Base-by-base conservation (phyloP, 2,888 invertebrate species). In the Epinotia brunnichana region DNA sequence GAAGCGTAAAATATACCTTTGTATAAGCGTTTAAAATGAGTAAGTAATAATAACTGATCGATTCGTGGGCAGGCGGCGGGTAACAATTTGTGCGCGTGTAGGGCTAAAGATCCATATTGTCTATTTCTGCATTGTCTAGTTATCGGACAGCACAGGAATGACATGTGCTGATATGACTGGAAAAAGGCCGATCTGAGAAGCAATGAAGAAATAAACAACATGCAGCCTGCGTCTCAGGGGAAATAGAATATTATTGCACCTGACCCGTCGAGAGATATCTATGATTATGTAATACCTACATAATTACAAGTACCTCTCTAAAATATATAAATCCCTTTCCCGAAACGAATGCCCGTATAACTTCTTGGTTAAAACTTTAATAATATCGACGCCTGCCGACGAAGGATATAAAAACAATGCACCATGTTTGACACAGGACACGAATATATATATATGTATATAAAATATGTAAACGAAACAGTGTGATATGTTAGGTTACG, bases 1-100 rank as follows among this genome's bases (percentile, higher is more conserved):
- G 87, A 90, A 91, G 91, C 91, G 89, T 89, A 86, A 84, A 83
- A 84, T 85, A 86, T 85, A 82, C 80, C 69, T 80, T 81, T 81
- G 81, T 73, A 85, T 83, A 87, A 87, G 86, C 85, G 79, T 84
- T 82, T 78, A 79, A 82, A 85, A 84, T 68, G 72, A 72, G 67
- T 67, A 71, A 83, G 83, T 78, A 82, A 75, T 48, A 48, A 48
- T 48, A 48, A 77, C 74, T 74, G 63, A 69, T 64, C 44, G 19
- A 24, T 51, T 15, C 21, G 53, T 44, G 48, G 24, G 72, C 73
- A 62, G 62, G 24, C 62, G 57, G n/a, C 35, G 59, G 41, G 53
- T 41, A 44, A 21, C 56, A 2, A 57, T 29, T 59, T 29, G 48
- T 59, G 57, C 29, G 48, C 17, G 39, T 39, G 19, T 13, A 3